Percentiles rank a stretch among this genome's conserved stretches.
These are phyloP conservation scores for Genyomyrus donnyi DNA, from an alignment of 2,113 vertebrate species.

Conservation along the genomic window DNA sequence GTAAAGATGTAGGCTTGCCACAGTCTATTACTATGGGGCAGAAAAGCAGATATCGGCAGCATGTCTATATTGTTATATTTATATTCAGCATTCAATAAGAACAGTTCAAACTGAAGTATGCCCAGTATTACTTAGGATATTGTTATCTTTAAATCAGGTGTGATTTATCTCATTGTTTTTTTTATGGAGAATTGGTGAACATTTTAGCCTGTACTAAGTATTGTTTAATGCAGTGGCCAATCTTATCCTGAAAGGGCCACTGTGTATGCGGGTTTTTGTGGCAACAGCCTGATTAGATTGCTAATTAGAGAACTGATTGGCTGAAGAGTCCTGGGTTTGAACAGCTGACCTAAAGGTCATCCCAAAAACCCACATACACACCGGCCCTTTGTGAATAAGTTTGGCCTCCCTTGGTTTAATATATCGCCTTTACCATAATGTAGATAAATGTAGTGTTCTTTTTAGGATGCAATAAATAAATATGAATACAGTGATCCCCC, in stretches of 20 bases:
- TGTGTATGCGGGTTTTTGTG: too few relatives aligned
- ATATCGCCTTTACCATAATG: background rate
- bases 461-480: background rate
- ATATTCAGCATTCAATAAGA: background rate
- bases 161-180: background rate
- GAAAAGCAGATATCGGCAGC: background rate
- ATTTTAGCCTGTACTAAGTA: background rate
- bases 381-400: too few relatives aligned
- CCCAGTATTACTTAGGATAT: background rate
- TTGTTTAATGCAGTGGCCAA: background rate
- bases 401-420: background rate
- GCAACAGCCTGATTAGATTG: too few relatives aligned
- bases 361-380: too few relatives aligned
- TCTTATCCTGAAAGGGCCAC: too few relatives aligned
- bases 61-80: background rate
- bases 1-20: slow-evolving; percentile 46
- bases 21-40: slow-evolving; percentile 54
- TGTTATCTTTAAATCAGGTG: background rate
- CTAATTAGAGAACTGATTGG: too few relatives aligned
- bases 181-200: background rate
- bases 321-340: too few relatives aligned
- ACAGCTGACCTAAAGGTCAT: too few relatives aligned
- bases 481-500: background rate
- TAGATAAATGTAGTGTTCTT: background rate
- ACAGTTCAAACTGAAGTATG: background rate